A percentile compares a stretch with the other conserved stretches of the same genome.
These are phyloP conservation scores for Agelas oroides DNA, from an alignment of 37 sponge, comb jelly and placozoan species.

Conservation along the genomic window DNA sequence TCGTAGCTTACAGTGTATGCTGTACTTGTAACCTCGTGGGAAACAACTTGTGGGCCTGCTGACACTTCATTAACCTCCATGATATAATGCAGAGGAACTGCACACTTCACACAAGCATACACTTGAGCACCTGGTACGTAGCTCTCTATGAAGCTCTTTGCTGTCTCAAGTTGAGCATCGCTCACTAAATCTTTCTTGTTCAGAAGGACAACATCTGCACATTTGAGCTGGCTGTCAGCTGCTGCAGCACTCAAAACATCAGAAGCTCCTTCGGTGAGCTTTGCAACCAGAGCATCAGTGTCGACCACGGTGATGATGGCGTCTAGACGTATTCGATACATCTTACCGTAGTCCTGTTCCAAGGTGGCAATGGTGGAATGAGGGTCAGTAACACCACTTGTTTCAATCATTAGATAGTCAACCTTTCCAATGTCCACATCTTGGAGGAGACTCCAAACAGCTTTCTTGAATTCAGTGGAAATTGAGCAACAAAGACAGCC, in stretches of 20 bases:
- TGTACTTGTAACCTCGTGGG: constrained; percentile 54
- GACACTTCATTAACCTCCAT: constrained; percentile 74
- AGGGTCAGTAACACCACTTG: constrained; percentile 87
- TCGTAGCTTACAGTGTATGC: constrained; percentile 53
- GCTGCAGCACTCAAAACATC: constrained; percentile 36
- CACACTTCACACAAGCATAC: constrained; percentile 48
- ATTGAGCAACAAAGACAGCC: constrained; percentile 84
- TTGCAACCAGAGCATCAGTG: constrained; percentile 59
- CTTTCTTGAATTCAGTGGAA: constrained; percentile 54
- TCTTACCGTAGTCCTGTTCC: constrained; percentile 78
- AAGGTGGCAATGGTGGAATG: constrained; percentile 76
- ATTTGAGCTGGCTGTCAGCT: constrained; percentile 67
- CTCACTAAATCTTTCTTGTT: constrained; percentile 76
- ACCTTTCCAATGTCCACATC: constrained; percentile 82
- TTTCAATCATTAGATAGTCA: constrained; percentile 80
- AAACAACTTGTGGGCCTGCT: constrained; percentile 31
- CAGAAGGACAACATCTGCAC: constrained; percentile 80
- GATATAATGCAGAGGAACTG: constrained; percentile 66
- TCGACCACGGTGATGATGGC: constrained; percentile 81
- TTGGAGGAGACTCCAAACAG: constrained; percentile 75
- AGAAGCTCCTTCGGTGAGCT: constrained; percentile 15
- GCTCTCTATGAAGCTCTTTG: constrained; percentile 34
- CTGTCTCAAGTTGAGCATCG: constrained; percentile 48
- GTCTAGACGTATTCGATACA: constrained; percentile 80
- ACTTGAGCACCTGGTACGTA: constrained; percentile 63